phyloP scores from a whole-genome alignment of 2,113 vertebrate species.

The Thinocorus orbignyianus region DNA sequence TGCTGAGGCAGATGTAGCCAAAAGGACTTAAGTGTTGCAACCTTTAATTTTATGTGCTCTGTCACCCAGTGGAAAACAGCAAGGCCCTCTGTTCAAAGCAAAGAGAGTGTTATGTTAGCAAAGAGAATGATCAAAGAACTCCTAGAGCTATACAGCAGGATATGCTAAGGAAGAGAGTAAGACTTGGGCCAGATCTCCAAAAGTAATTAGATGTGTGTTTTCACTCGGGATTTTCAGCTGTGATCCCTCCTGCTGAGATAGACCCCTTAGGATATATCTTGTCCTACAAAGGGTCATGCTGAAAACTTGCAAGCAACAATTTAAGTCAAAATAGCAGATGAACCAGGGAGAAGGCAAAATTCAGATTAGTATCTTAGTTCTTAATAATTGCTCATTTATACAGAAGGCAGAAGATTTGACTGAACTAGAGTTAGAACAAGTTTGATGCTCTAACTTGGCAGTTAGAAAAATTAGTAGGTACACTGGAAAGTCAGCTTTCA shows the following conservation, averaged over 20 bases:
- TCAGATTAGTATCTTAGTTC: neutral
- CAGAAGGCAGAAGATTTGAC: neutral
- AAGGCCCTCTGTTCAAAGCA: neutral
- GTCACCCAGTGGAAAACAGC: neutral
- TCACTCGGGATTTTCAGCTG: neutral
- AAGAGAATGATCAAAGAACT: slow-evolving; percentile 23
- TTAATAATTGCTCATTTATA: neutral
- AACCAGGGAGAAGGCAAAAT: neutral
- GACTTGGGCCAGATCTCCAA: neutral
- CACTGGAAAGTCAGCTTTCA: neutral
- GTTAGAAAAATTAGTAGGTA: neutral
- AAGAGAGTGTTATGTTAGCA: neutral
- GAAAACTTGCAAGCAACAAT: neutral
- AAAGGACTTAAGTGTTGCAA: neutral
- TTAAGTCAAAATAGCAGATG: neutral
- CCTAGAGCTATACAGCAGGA: neutral
- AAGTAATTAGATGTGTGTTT: neutral
- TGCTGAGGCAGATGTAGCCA: neutral
- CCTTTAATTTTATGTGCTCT: neutral
- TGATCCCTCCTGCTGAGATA: neutral
- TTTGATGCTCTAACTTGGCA: neutral
- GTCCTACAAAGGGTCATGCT: neutral
- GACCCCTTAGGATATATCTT: neutral
- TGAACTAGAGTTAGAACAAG: neutral
- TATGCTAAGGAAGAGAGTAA: neutral